A percentile compares a stretch with the other conserved stretches of the same genome.
Conservation (phyloP, 2,797 vertebrate genomes). For the Pachyuromys duprasi region DNA sequence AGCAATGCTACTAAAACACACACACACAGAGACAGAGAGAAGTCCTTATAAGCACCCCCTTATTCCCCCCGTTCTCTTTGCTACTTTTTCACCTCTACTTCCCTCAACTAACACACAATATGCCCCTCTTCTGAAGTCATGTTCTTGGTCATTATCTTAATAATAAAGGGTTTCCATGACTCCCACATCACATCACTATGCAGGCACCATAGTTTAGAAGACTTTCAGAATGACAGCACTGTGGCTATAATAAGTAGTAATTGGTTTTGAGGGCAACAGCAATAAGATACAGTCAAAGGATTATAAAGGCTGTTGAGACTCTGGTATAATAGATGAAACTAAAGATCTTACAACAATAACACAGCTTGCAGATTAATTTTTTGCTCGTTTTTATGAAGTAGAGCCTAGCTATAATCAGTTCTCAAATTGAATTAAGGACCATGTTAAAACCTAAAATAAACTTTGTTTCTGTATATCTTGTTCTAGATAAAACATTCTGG, state of each 20-base stretch:
- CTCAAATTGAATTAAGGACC: constrained; percentile 62
- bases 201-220: constrained; percentile 55
- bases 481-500: background rate
- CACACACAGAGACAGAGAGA: too few species aligned
- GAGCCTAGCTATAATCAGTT: constrained; percentile 58
- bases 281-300: constrained; percentile 80
- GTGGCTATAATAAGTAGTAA: constrained; percentile 77
- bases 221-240: constrained; percentile 63
- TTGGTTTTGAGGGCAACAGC: constrained; percentile 60
- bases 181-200: constrained; percentile 68
- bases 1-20: background rate
- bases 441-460: constrained; percentile 66
- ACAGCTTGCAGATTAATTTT: constrained; percentile 60
- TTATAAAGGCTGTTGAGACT: constrained; percentile 72
- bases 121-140: constrained; percentile 29
- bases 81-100: background rate
- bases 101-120: background rate
- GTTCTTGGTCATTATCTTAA: constrained; percentile 61
- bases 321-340: constrained; percentile 70
- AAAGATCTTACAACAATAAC: constrained; percentile 62
- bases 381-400: constrained; percentile 74
- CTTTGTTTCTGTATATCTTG: constrained; percentile 47
- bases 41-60: background rate
- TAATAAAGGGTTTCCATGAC: constrained; percentile 9
- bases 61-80: background rate